Evolutionary conservation across 2,113 vertebrate genomes (phyloP), one percentile per base, ranked within the genome.

Genomic region (Pomatostomus ruficeps): DNA sequence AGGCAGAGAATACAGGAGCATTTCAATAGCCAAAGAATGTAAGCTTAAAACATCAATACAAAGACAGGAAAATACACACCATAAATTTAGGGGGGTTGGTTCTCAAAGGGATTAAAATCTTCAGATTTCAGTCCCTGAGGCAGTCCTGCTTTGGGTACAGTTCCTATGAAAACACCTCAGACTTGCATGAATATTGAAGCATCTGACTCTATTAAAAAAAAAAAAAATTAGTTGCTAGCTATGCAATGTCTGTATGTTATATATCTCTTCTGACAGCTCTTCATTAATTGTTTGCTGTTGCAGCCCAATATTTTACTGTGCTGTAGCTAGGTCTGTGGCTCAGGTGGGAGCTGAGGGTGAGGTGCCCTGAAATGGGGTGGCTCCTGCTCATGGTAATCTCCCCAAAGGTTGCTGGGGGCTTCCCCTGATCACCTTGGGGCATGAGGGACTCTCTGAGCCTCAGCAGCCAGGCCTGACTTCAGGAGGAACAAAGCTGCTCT

Each of bases 321-420:
- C 18, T 57, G 16, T 24, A 22, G 2, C 31, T 82, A 22, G 9
- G 17, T 12, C 43, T 79, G 29, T 45, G 57, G 17, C 20, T 49
- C 38, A 45, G 33, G 4, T 63, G 11, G 7, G 8, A 7, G 7
- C 19, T 72, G 24, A 35, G 25, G 4, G 20, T 23, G 14, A 45
- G 5, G 4, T 82, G 4, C 10, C 26, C 49, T 54, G 25, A 26
- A 25, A 11, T 0, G 1, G 7, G 4, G 3, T 35, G 5, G 3
- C 4, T 80, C 25, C 36, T 29, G 14, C 11, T 40, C 45, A 15
- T 12, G 19, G 10, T 16, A 23, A 38, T 7, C 7, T 80, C 28
- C 19, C 19, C n/a, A 52, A 31, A 58, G 26, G 20, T 12, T 73
- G 8, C 24, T 61, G 17, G 12, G 13, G 11, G 4, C 13, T 26